A percentile compares a stretch with the other conserved stretches of the same genome.
Conservation (phyloP, 2,797 vertebrate species). For the Rousettus madagascariensis region DNA sequence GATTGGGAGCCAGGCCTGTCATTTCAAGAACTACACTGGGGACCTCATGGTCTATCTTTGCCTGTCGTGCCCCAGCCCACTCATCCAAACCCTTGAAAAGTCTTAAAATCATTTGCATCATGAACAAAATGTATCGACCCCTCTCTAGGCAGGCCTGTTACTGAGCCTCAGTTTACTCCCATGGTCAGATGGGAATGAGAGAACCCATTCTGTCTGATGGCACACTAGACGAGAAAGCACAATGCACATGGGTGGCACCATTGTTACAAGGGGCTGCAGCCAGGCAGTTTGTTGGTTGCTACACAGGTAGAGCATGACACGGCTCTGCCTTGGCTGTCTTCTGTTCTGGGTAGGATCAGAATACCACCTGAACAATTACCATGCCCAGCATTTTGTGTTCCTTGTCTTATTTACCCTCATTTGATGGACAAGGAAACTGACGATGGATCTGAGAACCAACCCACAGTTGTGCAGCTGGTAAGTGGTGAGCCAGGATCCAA, state of each 20-base stretch:
- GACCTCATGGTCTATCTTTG: not conserved
- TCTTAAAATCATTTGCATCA: not conserved
- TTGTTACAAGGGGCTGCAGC: too few relatives aligned
- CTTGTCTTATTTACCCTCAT: not conserved
- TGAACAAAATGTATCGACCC: not conserved
- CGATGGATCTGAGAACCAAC: not conserved
- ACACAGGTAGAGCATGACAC: not conserved
- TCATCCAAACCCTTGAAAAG: not conserved
- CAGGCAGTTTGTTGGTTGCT: not conserved
- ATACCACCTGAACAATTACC: not conserved
- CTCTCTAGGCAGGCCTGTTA: not conserved
- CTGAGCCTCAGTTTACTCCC: not conserved
- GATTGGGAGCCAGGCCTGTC: not conserved
- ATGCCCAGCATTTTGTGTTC: not conserved
- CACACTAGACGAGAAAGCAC: not conserved
- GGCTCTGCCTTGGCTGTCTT: not conserved
- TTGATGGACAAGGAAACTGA: not conserved
- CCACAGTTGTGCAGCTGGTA: not conserved
- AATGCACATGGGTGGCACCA: accelerated
- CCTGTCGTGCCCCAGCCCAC: not conserved
- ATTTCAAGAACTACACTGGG: not conserved
- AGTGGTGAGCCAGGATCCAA: not conserved
- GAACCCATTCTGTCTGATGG: not conserved
- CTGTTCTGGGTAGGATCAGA: not conserved
- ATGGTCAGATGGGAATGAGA: not conserved